These are phyloP conservation scores for Hippoglossus stenolepis DNA, from an alignment of 2,113 vertebrate genomes.

Conservation along the genomic window DNA sequence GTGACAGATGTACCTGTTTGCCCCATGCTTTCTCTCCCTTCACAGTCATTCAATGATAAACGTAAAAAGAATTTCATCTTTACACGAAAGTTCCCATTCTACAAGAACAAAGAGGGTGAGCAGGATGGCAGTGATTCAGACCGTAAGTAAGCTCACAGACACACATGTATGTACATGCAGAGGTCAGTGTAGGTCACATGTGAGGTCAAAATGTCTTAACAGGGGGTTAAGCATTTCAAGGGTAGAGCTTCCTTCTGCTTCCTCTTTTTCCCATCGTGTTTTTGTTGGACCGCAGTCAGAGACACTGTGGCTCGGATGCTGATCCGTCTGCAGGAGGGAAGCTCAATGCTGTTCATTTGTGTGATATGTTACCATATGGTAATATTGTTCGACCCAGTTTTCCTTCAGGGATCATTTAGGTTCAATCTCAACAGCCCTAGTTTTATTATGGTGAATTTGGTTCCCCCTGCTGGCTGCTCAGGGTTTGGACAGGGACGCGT, in stretches of 20 bases:
- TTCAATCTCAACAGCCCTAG: background rate
- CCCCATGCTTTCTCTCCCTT: conserved; percentile 96
- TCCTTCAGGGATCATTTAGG: conserved; percentile 6
- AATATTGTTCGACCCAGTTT: conserved; percentile 32
- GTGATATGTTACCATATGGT: conserved; percentile 10
- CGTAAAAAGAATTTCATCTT: conserved; percentile 99
- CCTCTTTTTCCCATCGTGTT: conserved; percentile 39
- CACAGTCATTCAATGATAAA: conserved; percentile 99
- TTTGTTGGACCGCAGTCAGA: conserved; percentile 16
- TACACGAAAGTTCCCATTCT: conserved; percentile 99
- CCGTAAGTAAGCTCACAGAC: conserved; percentile 92
- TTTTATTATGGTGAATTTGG: conserved; percentile 3
- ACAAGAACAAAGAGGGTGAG: conserved; percentile 99
- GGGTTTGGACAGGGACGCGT: conserved; percentile 23
- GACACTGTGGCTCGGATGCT: conserved; percentile 14
- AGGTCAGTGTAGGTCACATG: conserved; percentile 74
- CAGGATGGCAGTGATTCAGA: conserved; percentile 97
- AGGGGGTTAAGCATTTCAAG: background rate
- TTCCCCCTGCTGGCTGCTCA: conserved; percentile 54
- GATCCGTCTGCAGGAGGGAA: conserved; percentile 34
- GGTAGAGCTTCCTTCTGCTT: conserved; percentile 75
- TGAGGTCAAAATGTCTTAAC: conserved; percentile 64
- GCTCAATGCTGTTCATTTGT: conserved; percentile 14
- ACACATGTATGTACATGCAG: conserved; percentile 69
- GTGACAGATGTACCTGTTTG: conserved; percentile 95